Evolutionary conservation across 2,113 vertebrate genomes (phyloP), one percentile per base, ranked within the genome.

Genomic region (Eublepharis macularius): DNA sequence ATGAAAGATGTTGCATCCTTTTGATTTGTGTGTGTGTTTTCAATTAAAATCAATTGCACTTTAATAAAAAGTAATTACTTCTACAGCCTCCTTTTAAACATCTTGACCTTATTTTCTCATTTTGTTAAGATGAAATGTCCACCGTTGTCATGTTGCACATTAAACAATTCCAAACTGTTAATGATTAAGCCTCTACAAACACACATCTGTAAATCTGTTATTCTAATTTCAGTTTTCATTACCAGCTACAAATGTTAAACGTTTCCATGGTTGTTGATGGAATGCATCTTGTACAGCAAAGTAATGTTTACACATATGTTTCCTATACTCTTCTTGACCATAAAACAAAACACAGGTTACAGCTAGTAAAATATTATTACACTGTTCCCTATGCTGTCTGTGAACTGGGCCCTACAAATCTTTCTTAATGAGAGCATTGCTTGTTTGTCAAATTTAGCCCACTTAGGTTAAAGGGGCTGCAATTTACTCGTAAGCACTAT

Each of bases 211-310:
- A 93, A 89, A 89, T 81, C 86, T 91, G 1, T 80, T 92, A 85
- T 93, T 93, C 84, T 90, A 89, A 88, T 84, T 88, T 87, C 3
- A 88, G 89, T 93, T 95, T 87, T 87, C 90, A 92, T 91, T 89
- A 47, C 81, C 72, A 85, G 54, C 54, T 54, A 66, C 83, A 92
- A 82, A 88, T 21, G 5, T 85, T 92, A 81, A 91, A 87, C 91
- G 76, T 92, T 94, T 88, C 89, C 90, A 88, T 84, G 90, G 87
- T 82, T 90, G 78, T 80, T 54, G 84, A 11, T 86, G 93, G 91
- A 94, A 91, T 91, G 92, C 76, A 88, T 92, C 73, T 92, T 89
- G 87, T 76, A 92, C 75, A 86, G 76, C 85, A 81, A 29, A 87
- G 85, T 89, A 92, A 70, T 39, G 87, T 85, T 91, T 86, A 77